These are phyloP conservation scores for Condylura cristata DNA, from an alignment of 2,113 vertebrate species.

Conservation along the genomic window DNA sequence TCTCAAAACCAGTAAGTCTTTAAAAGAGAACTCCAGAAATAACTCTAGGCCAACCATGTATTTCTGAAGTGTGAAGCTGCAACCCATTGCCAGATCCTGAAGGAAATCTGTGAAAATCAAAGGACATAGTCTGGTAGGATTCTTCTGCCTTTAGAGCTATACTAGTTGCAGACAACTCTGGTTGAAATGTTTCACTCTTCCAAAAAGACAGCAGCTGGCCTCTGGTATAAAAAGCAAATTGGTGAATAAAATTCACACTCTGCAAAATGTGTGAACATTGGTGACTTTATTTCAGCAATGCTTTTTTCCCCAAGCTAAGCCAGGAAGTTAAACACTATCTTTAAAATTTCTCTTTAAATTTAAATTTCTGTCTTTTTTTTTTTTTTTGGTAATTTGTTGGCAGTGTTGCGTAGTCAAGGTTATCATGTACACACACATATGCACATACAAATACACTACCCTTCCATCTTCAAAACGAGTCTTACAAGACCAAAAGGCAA, in stretches of 20 bases:
- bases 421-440: not conserved
- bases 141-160: constrained; percentile 69
- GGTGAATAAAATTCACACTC: constrained; percentile 79
- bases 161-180: constrained; percentile 73
- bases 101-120: constrained; percentile 79
- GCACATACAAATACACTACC: constrained; percentile 14
- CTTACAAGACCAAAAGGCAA: not conserved
- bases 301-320: constrained; percentile 60
- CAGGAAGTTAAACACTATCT: constrained; percentile 42
- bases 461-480: constrained; percentile 29
- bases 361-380: not conserved
- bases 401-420: not conserved
- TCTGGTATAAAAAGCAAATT: constrained; percentile 75
- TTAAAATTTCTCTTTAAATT: constrained; percentile 48
- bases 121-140: constrained; percentile 81
- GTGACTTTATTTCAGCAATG: constrained; percentile 33
- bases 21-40: constrained; percentile 70
- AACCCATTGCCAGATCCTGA: constrained; percentile 62
- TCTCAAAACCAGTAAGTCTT: constrained; percentile 56
- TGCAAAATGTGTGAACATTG: constrained; percentile 49
- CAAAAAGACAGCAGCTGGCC: constrained; percentile 79
- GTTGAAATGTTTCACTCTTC: constrained; percentile 58
- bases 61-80: constrained; percentile 71
- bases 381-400: constrained; percentile 62
- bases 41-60: constrained; percentile 63